Conservation (phyloP, 2,797 vertebrate species). For the Calcarius lapponicus region DNA sequence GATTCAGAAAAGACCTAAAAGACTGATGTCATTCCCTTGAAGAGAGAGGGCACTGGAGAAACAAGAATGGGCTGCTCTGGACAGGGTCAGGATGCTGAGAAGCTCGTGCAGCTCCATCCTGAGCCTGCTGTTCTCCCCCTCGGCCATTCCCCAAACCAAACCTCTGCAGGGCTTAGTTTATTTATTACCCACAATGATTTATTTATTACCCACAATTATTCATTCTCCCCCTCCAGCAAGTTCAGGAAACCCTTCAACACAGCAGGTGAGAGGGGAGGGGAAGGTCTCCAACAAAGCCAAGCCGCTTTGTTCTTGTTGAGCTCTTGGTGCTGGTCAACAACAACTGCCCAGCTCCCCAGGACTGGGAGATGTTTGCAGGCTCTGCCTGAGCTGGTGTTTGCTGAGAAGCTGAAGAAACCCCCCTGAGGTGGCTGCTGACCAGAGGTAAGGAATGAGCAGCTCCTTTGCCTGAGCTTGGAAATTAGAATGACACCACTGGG, state of each 20-base stretch:
- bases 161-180: background rate
- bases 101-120: background rate
- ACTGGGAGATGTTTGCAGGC: background rate
- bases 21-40: background rate
- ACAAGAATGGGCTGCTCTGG: background rate
- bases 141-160: background rate
- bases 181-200: background rate
- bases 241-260: background rate
- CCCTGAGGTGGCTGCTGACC: background rate
- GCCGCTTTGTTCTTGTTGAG: background rate
- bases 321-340: background rate
- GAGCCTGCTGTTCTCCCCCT: background rate
- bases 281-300: background rate
- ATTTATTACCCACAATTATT: background rate
- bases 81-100: rapidly evolving
- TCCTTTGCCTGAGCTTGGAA: conserved; percentile 14
- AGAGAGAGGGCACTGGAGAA: background rate
- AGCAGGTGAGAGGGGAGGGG: background rate
- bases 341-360: background rate
- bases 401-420: background rate
- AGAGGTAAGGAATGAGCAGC: background rate
- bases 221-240: background rate
- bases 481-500: background rate
- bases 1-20: background rate
- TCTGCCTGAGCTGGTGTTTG: background rate